Percentiles rank a stretch among this genome's conserved stretches.
phyloP scores from a whole-genome alignment of 2,888 invertebrate species.

The Drosophila merina region DNA sequence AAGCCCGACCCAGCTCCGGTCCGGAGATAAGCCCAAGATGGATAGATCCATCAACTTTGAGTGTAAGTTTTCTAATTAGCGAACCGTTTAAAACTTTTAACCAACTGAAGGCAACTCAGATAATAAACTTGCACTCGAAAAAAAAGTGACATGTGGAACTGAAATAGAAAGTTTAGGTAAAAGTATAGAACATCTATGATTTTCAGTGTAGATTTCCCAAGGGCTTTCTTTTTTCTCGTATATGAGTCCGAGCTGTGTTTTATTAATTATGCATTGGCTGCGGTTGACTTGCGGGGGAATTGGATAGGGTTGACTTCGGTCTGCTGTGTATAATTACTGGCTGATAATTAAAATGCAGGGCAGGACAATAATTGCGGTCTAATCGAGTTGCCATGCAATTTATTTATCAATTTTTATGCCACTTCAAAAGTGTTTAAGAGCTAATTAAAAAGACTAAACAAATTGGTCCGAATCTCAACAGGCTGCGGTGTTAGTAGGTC shows the following conservation, averaged over 20 bases:
- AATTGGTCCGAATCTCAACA: neutral
- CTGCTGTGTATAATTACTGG: conserved; percentile 18
- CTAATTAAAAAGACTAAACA: conserved; percentile 45
- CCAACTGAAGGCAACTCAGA: neutral
- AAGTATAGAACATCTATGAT: neutral
- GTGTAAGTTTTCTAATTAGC: conserved; percentile 71
- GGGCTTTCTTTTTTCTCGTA: conserved; percentile 2
- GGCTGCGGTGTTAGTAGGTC: neutral
- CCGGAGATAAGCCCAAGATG: conserved; percentile 34
- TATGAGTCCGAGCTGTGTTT: conserved; percentile 23
- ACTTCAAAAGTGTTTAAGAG: conserved; percentile 29
- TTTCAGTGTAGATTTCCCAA: neutral
- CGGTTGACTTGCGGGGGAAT: conserved; percentile 21
- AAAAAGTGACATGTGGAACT: neutral
- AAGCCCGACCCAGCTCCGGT: conserved; percentile 6
- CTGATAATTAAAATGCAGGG: conserved; percentile 42
- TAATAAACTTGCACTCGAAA: neutral
- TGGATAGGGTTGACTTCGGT: conserved; percentile 23
- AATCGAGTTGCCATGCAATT: conserved; percentile 65
- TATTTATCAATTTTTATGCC: conserved; percentile 47
- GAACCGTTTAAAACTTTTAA: conserved; percentile 61
- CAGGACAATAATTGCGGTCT: conserved; percentile 50
- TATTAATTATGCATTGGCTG: conserved; percentile 59
- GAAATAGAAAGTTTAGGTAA: neutral
- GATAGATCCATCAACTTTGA: conserved; percentile 38